Conservation (phyloP, 2,113 vertebrate genomes). For the Cyphomyrus discorhynchus region DNA sequence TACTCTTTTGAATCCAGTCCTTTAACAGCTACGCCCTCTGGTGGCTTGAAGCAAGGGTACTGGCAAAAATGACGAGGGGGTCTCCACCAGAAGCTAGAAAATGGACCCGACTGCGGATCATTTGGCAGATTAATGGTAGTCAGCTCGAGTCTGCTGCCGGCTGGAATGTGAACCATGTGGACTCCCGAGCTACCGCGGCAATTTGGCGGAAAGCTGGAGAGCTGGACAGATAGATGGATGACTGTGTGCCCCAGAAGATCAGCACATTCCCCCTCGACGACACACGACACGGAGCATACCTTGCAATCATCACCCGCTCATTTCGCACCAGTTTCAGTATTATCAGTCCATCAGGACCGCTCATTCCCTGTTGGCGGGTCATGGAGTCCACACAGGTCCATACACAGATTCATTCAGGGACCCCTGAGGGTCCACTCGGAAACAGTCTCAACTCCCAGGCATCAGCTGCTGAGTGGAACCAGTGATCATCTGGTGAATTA, state of each 20-base stretch:
- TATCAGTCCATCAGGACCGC: conserved; percentile 33
- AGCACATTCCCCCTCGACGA: neutral
- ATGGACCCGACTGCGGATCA: neutral
- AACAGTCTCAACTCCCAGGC: neutral
- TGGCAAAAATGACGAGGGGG: neutral
- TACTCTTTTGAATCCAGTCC: neutral
- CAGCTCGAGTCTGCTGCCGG: neutral
- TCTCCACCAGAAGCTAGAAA: neutral
- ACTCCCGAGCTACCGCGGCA: neutral
- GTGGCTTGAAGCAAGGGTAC: neutral
- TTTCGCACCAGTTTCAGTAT: conserved; percentile 17
- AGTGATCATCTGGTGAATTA: neutral
- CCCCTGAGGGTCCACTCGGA: neutral
- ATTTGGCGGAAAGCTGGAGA: neutral
- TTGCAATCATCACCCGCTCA: neutral
- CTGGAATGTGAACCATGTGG: neutral
- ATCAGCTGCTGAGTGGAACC: neutral
- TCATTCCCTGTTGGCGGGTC: conserved; percentile 26
- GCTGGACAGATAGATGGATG: neutral
- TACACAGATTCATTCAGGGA: neutral
- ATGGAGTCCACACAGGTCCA: conserved; percentile 14
- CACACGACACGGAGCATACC: neutral
- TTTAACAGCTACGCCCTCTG: neutral
- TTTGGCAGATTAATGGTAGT: neutral
- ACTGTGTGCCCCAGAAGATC: neutral